Conservation (phyloP, 1,140 invertebrate species). For the Camponotus pennsylvanicus region DNA sequence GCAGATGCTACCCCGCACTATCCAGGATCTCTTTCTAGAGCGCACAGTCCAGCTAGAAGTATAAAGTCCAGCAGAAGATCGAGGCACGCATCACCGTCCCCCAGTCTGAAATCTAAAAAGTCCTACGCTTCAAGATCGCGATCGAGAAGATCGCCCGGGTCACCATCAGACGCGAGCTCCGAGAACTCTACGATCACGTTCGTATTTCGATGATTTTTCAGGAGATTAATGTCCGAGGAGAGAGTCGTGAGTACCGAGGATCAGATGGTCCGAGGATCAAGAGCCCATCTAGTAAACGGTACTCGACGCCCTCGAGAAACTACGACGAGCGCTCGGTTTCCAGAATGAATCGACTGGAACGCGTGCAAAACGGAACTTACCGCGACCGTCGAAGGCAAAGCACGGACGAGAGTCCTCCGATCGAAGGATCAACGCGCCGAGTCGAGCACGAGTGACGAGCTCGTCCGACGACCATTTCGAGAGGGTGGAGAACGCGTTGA, state of each 20-base stretch:
- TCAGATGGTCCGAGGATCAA: constrained; percentile 81
- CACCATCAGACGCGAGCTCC: constrained; percentile 84
- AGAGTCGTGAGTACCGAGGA: constrained; percentile 78
- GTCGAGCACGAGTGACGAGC: constrained; percentile 77
- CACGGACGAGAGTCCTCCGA: constrained; percentile 79
- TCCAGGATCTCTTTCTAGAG: constrained; percentile 79
- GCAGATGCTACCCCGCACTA: constrained; percentile 86
- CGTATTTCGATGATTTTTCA: constrained; percentile 52
- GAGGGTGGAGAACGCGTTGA: constrained; percentile 66
- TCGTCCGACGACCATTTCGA: constrained; percentile 83
- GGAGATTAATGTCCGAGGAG: constrained; percentile 81
- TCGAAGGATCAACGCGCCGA: constrained; percentile 66
- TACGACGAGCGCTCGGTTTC: constrained; percentile 58
- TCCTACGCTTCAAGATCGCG: constrained; percentile 85
- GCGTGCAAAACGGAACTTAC: constrained; percentile 61
- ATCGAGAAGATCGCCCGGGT: constrained; percentile 81
- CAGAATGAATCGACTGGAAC: constrained; percentile 52
- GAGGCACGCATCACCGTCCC: constrained; percentile 89
- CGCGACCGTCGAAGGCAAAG: constrained; percentile 74
- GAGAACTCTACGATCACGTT: constrained; percentile 82
- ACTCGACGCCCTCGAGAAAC: constrained; percentile 57
- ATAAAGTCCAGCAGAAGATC: constrained; percentile 84
- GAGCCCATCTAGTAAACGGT: constrained; percentile 67
- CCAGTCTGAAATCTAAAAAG: constrained; percentile 90
- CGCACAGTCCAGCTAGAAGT: constrained; percentile 85